phyloP scores from a whole-genome alignment of 64 coral and sea anemone species.

The Catalaphyllia jardinei region DNA sequence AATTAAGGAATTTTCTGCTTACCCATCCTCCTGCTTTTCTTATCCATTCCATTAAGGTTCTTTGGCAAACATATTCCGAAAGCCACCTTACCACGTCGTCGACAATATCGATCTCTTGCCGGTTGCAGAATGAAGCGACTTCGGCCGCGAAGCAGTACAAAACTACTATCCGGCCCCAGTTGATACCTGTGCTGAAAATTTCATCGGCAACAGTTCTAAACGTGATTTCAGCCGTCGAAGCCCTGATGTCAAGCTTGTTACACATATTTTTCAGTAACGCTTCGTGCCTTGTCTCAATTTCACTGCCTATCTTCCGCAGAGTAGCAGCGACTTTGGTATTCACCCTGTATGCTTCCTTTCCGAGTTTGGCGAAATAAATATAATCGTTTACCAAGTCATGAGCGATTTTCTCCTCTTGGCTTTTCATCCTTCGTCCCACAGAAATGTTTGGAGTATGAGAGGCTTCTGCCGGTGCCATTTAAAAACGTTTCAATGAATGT shows the following conservation, averaged over 20 bases:
- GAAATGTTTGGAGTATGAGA: background rate
- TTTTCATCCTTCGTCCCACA: slow-evolving; percentile 51
- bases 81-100: slow-evolving; percentile 69
- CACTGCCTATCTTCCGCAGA: slow-evolving; percentile 56
- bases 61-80: slow-evolving; percentile 66
- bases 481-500: background rate
- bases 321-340: slow-evolving; percentile 47
- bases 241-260: slow-evolving; percentile 58
- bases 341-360: slow-evolving; percentile 22
- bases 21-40: slow-evolving; percentile 90
- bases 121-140: slow-evolving; percentile 58
- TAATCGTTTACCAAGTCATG: slow-evolving; percentile 66
- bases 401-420: slow-evolving; percentile 56
- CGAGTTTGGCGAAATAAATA: slow-evolving; percentile 53
- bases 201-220: slow-evolving; percentile 86
- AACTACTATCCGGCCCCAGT: slow-evolving; percentile 85
- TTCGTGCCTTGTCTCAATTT: slow-evolving; percentile 85
- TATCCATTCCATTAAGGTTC: slow-evolving; percentile 65
- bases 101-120: slow-evolving; percentile 53
- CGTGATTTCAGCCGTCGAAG: slow-evolving; percentile 39
- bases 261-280: slow-evolving; percentile 84
- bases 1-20: slow-evolving; percentile 6
- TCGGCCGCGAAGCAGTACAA: slow-evolving; percentile 72
- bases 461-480: slow-evolving; percentile 61
- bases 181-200: slow-evolving; percentile 67